These are phyloP conservation scores for Hemaris fuciformis DNA, from an alignment of 2,888 invertebrate species.

Conservation along the genomic window DNA sequence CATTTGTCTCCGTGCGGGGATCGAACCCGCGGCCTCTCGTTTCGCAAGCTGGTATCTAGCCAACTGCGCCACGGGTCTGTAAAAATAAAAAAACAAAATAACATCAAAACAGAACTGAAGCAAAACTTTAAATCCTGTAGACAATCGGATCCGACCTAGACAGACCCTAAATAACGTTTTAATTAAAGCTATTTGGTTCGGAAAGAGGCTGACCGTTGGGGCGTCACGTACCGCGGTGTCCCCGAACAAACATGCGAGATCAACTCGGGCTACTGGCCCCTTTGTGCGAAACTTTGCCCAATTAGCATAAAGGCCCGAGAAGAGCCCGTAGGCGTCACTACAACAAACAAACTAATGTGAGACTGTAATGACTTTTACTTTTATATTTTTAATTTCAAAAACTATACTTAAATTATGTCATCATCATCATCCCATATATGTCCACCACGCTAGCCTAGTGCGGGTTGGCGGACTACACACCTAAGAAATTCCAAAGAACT, in stretches of 20 bases:
- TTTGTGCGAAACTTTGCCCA: conserved; percentile 38
- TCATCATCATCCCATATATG: no score
- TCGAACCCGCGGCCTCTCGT: no score
- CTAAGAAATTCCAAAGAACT: no score
- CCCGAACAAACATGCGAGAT: conserved; percentile 35
- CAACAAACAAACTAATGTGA: conserved; percentile 13
- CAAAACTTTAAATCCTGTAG: neutral
- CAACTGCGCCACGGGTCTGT: no score
- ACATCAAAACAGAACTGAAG: neutral
- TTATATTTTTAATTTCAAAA: neutral
- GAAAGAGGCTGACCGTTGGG: conserved; percentile 14
- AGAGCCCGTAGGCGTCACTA: conserved; percentile 16
- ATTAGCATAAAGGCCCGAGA: conserved; percentile 44
- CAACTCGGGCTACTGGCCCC: conserved; percentile 28
- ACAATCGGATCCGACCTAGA: neutral
- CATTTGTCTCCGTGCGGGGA: no score
- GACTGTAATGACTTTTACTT: conserved; percentile 12
- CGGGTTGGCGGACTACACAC: no score
- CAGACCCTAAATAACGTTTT: conserved; percentile 11
- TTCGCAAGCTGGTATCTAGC: no score
- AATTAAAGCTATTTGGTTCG: conserved; percentile 13
- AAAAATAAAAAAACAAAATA: neutral
- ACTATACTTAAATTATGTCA: no score
- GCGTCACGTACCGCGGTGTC: conserved; percentile 12
- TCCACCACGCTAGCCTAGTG: no score